phyloP scores from a whole-genome alignment of 2,888 invertebrate species.

The Dioctria linearis region DNA sequence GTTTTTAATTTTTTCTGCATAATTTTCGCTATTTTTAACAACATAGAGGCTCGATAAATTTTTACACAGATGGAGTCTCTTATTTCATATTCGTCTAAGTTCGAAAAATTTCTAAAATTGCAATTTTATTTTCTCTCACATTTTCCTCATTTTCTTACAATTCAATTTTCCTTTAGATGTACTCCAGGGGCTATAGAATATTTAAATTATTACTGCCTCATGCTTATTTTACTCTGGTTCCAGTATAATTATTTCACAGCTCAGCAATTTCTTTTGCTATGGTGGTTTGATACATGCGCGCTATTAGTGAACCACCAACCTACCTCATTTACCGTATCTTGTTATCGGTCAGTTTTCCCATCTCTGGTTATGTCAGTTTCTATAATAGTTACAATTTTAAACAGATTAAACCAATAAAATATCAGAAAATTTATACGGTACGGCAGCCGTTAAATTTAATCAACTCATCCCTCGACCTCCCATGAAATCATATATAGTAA shows the following conservation, averaged over 20 bases:
- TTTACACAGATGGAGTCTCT: too few species aligned
- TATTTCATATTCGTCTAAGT: too few species aligned
- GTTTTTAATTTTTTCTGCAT: too few species aligned
- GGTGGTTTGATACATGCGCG: slow-evolving; percentile 14
- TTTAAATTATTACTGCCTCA: slow-evolving; percentile 27
- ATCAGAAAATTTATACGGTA: neutral
- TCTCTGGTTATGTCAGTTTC: neutral
- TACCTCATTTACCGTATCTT: neutral
- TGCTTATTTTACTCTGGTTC: neutral
- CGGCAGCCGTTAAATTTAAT: slow-evolving; percentile 13
- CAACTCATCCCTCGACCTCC: neutral
- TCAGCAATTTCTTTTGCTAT: slow-evolving; percentile 11
- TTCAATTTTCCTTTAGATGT: too few species aligned
- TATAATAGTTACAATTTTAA: neutral
- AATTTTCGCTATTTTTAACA: too few species aligned
- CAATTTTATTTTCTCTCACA: too few species aligned
- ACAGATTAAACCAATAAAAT: neutral
- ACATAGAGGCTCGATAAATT: too few species aligned
- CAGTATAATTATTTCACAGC: slow-evolving; percentile 20
- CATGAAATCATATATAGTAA: too few species aligned
- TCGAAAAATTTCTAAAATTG: too few species aligned
- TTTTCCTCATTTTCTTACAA: too few species aligned
- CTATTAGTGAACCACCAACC: neutral
- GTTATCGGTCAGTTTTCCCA: neutral
- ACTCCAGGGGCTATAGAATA: slow-evolving; percentile 10